Evolutionary conservation across 2,888 invertebrate genomes (phyloP), one percentile per base, ranked within the genome.

Genomic region (Tipula unca): DNA sequence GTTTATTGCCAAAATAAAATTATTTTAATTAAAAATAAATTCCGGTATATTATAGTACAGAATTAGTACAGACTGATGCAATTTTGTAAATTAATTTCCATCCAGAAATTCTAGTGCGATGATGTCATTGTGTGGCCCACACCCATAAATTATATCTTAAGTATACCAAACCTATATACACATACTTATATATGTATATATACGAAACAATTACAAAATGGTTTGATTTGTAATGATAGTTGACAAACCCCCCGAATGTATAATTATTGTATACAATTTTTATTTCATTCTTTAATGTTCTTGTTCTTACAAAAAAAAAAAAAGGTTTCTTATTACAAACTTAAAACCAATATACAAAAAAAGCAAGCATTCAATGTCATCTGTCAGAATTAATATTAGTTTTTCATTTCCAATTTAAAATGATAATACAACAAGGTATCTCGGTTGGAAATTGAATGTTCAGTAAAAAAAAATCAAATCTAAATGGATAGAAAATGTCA

Each of bases 341-440:
- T 69, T 69, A 20, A 69, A 69, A 69, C 69, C 25, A 25, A 69
- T 25, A 69, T 48, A 25, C 10, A 69, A 48, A 48, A 48, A 48
- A 20, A 48, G 10, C 17, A 48, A n/a, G n/a, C n/a, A 69, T 69
- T 69, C 69, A 69, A 69, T 69, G 69, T 69, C 69, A 69, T 69
- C 69, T 69, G 69, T 69, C 69, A 69, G 69, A 69, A 69, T 69
- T 69, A 69, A 69, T 69, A 69, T 69, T 69, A 69, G 69, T 69
- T 69, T 69, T 69, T 69, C 69, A 69, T 69, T 69, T 69, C 3
- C 20, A 69, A 69, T 69, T 69, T 69, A 69, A 69, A 69, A 25
- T 69, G 69, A 69, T 69, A 69, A 69, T 69, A 13, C 25, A 69
- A 69, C 20, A 25, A 69, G 69, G 69, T 69, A 69, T 25, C 20